phyloP scores from a whole-genome alignment of 2,113 vertebrate species.

The Coptodon rendalli region DNA sequence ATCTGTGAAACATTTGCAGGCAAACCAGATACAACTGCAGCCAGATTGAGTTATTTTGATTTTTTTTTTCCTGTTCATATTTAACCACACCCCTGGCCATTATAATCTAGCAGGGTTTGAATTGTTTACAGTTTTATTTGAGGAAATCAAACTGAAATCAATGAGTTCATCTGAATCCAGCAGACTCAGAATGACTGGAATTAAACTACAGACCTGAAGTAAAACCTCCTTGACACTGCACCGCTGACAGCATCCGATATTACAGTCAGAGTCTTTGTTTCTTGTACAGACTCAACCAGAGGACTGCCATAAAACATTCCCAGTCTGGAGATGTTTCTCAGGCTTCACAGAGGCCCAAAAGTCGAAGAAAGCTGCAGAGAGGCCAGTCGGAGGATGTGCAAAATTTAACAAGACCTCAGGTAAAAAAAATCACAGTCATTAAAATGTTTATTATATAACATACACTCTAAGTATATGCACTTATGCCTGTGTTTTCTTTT shows the following conservation, averaged over 20 bases:
- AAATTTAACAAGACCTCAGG: conserved; percentile 58
- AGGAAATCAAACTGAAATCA: not conserved
- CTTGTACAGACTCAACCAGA: conserved; percentile 68
- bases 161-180: not conserved
- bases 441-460: not conserved
- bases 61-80: not conserved
- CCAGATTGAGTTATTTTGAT: not conserved
- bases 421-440: conserved; percentile 5
- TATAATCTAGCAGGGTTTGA: not conserved
- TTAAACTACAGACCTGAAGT: not conserved
- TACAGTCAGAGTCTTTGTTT: not conserved
- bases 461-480: not conserved
- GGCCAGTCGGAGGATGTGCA: conserved; percentile 85
- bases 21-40: not conserved
- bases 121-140: not conserved
- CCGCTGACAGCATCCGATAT: no score
- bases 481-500: not conserved
- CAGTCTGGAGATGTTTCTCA: conserved; percentile 81
- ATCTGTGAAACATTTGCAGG: not conserved
- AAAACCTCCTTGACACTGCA: not conserved
- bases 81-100: not conserved
- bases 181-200: not conserved
- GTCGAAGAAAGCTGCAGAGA: conserved; percentile 74
- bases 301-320: conserved; percentile 79
- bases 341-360: conserved; percentile 70